Conservation (phyloP, 2,888 invertebrate species). For the Sphaerophoria rueppellii region DNA sequence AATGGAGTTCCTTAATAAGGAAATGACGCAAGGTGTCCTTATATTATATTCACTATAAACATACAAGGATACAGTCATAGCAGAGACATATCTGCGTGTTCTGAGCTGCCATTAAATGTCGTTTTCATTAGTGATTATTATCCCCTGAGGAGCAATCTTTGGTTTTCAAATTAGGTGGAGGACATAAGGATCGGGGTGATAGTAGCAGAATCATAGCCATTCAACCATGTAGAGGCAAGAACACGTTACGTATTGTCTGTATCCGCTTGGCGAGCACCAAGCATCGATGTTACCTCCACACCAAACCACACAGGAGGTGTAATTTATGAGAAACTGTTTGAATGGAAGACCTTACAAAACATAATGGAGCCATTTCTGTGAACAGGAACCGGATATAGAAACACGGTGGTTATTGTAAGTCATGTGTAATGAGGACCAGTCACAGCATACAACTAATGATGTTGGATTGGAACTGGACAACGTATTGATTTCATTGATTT, state of each 20-base stretch:
- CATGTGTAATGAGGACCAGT: constrained; percentile 33
- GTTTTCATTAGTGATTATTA: constrained; percentile 74
- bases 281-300: background rate
- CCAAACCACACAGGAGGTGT: constrained; percentile 60
- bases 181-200: constrained; percentile 52
- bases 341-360: constrained; percentile 48
- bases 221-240: constrained; percentile 6
- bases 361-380: constrained; percentile 34
- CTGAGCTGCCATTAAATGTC: constrained; percentile 71
- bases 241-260: constrained; percentile 17
- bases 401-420: constrained; percentile 48
- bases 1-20: constrained; percentile 70
- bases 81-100: constrained; percentile 36
- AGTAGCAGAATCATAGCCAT: constrained; percentile 10
- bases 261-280: constrained; percentile 44
- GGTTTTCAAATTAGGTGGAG: constrained; percentile 73
- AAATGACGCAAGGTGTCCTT: constrained; percentile 73
- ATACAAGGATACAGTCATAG: too few species aligned
- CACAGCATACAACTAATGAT: background rate
- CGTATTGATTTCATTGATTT: background rate
- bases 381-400: constrained; percentile 59
- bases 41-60: too few species aligned
- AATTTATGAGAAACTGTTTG: constrained; percentile 68
- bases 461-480: background rate
- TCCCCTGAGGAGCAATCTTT: constrained; percentile 73